Conservation (phyloP, 2,113 vertebrate genomes). For the Muntiacus muntjak region DNA sequence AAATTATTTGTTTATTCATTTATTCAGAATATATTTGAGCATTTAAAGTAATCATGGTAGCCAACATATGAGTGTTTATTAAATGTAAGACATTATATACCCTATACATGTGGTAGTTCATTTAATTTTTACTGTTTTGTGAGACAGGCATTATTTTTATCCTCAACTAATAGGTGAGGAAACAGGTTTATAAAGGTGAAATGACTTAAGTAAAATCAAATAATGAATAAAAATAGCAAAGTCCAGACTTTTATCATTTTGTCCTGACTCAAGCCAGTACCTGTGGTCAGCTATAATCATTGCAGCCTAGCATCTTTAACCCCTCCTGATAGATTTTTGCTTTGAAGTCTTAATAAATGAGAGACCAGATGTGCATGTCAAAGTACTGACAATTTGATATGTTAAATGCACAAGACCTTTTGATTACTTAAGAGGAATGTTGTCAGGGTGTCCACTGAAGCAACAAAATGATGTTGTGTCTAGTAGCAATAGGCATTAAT, state of each 20-base stretch:
- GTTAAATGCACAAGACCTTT: background rate
- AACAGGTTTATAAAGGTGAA: background rate
- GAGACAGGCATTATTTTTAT: background rate
- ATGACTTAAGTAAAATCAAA: background rate
- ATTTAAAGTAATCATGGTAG: background rate
- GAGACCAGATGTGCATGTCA: background rate
- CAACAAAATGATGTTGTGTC: background rate
- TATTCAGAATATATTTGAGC: background rate
- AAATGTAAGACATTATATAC: background rate
- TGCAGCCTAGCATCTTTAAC: background rate
- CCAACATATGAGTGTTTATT: background rate
- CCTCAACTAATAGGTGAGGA: background rate
- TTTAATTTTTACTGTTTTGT: background rate
- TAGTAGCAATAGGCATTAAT: background rate
- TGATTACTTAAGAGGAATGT: background rate
- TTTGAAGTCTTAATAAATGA: background rate
- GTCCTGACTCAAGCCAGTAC: background rate
- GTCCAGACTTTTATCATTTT: background rate
- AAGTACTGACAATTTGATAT: background rate
- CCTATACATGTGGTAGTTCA: background rate
- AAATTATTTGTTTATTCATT: background rate
- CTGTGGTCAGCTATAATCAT: background rate
- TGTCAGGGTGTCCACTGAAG: background rate
- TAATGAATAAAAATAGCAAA: conserved; percentile 18
- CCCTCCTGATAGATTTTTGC: background rate